Evolutionary conservation across 2,113 vertebrate genomes (phyloP).

Genomic region (Mustela lutreola): DNA sequence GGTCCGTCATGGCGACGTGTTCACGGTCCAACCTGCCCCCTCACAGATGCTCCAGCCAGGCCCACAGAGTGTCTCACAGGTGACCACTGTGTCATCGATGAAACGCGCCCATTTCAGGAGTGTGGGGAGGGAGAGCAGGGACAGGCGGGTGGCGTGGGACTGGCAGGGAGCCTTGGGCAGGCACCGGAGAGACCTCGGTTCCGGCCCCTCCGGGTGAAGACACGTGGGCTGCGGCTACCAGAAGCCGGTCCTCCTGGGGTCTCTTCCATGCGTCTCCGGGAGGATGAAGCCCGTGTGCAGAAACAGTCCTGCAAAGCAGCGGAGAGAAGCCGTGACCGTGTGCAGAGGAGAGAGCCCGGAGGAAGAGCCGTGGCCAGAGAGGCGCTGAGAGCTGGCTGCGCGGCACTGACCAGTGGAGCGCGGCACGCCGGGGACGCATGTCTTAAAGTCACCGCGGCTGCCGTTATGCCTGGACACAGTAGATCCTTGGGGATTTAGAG

Average conservation of each 20-base stretch:
- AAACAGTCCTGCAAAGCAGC: not conserved
- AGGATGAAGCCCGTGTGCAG: not conserved
- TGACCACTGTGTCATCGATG: accelerated
- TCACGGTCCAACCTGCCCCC: not conserved
- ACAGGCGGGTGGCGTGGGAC: not conserved
- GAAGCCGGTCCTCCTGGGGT: not conserved
- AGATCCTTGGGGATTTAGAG: not conserved
- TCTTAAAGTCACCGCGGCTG: not conserved
- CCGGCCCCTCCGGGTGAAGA: not conserved
- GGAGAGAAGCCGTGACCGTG: not conserved
- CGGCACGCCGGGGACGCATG: accelerated
- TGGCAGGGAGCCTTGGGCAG: not conserved
- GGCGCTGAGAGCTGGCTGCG: accelerated
- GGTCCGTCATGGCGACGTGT: not conserved
- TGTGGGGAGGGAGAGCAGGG: not conserved
- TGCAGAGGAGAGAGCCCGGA: not conserved
- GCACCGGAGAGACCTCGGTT: too few species aligned
- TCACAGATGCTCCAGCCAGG: not conserved
- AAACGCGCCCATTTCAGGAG: not conserved
- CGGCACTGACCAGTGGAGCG: accelerated
- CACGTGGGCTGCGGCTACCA: not conserved
- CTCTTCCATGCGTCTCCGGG: not conserved
- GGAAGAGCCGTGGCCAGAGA: accelerated
- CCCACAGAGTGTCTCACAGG: not conserved
- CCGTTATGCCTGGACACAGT: accelerated